phyloP scores from a whole-genome alignment of 2,888 invertebrate species.

The Cryptocephalus primarius region DNA sequence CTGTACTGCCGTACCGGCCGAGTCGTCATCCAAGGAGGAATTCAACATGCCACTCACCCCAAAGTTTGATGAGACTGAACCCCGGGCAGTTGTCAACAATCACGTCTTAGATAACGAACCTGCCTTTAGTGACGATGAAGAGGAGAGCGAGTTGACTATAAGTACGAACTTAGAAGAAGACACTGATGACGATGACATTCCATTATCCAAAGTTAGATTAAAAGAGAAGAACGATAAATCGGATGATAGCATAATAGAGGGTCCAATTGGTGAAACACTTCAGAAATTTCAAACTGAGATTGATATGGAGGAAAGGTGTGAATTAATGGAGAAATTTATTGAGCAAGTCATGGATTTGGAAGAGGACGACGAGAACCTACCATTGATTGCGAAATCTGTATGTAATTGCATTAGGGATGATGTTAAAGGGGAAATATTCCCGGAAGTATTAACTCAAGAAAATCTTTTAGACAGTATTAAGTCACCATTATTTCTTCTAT shows the following conservation, averaged over 20 bases:
- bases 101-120: constrained; percentile 53
- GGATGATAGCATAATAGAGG: constrained; percentile 39
- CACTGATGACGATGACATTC: constrained; percentile 66
- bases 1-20: constrained; percentile 40
- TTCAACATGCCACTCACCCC: constrained; percentile 13
- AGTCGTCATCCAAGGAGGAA: constrained; percentile 19
- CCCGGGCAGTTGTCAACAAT: constrained; percentile 29
- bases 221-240: constrained; percentile 41
- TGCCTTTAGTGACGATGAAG: constrained; percentile 79
- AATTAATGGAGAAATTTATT: constrained; percentile 39
- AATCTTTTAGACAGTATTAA: constrained; percentile 65
- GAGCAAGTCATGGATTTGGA: constrained; percentile 45
- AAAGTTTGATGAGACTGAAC: constrained; percentile 22
- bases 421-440: constrained; percentile 37
- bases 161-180: constrained; percentile 44
- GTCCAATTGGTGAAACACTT: constrained; percentile 45
- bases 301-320: constrained; percentile 48
- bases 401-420: constrained; percentile 44
- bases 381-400: constrained; percentile 47
- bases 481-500: constrained; percentile 73
- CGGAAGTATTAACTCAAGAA: constrained; percentile 49
- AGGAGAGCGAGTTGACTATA: constrained; percentile 42
- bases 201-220: constrained; percentile 63
- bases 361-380: constrained; percentile 48
- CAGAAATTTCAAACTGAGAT: constrained; percentile 47